Conservation (phyloP, 1,140 invertebrate genomes). For the Drosophila novamexicana region DNA sequence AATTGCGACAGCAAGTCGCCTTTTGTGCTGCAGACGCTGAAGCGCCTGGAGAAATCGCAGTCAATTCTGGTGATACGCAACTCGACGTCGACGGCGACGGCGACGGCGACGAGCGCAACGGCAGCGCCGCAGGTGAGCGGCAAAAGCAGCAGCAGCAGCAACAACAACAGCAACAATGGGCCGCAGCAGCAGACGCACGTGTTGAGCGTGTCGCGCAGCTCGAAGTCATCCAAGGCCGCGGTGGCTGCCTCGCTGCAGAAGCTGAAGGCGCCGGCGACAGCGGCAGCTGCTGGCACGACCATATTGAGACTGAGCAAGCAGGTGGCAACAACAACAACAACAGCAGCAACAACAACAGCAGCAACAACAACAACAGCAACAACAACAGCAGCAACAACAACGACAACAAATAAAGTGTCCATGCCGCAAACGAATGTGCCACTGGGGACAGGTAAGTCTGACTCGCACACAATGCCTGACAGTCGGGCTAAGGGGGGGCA, state of each 20-base stretch:
- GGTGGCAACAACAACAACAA: conserved; percentile 53
- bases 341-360: conserved; percentile 31
- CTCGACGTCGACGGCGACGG: conserved; percentile 43
- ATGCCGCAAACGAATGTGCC: conserved; percentile 79
- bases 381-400: background rate
- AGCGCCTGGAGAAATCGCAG: conserved; percentile 83
- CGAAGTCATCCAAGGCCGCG: conserved; percentile 54
- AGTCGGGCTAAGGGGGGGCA: background rate
- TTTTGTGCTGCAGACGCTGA: conserved; percentile 82
- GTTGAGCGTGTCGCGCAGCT: conserved; percentile 66
- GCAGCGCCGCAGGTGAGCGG: conserved; percentile 5
- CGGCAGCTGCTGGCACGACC: conserved; percentile 13
- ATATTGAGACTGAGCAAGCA: conserved; percentile 46
- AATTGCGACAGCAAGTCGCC: conserved; percentile 74
- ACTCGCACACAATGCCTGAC: conserved; percentile 1
- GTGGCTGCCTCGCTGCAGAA: conserved; percentile 65
- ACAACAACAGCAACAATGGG: conserved; percentile 8
- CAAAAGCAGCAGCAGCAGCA: conserved; percentile 27
- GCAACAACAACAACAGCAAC: conserved; percentile 33
- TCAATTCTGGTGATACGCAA: conserved; percentile 83
- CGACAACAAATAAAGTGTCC: conserved; percentile 74
- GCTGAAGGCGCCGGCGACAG: conserved; percentile 52
- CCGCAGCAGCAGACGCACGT: conserved; percentile 46
- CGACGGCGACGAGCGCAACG: conserved; percentile 31
- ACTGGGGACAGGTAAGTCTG: conserved; percentile 83